Conservation (phyloP, 2,888 invertebrate species). For the Ctenicera cuprea region DNA sequence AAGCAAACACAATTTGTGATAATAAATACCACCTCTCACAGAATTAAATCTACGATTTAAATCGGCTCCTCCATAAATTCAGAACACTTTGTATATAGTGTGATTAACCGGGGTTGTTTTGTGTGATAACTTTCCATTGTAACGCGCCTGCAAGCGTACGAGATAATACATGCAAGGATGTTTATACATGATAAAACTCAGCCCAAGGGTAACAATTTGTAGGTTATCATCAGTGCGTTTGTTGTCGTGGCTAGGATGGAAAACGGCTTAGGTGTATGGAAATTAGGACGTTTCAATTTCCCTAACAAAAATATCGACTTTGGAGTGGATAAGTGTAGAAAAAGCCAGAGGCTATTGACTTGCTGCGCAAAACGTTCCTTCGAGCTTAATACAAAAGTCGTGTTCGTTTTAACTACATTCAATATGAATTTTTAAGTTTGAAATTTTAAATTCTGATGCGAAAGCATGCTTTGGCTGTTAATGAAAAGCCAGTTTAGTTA, state of each 20-base stretch:
- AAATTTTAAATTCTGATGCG: constrained; percentile 2
- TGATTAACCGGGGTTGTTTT: constrained; percentile 47
- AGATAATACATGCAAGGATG: constrained; percentile 49
- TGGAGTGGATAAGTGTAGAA: constrained; percentile 65
- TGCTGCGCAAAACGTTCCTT: constrained; percentile 44
- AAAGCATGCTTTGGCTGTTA: constrained; percentile 1
- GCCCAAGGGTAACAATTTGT: constrained; percentile 43
- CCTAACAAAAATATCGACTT: constrained; percentile 67
- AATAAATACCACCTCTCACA: constrained; percentile 12
- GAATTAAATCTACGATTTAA: constrained; percentile 38
- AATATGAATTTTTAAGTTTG: constrained; percentile 1
- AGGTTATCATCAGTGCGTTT: constrained; percentile 51
- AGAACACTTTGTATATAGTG: constrained; percentile 37
- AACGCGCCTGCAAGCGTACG: constrained; percentile 35
- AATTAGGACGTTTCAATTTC: constrained; percentile 68
- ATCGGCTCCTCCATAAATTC: constrained; percentile 37
- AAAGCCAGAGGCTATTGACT: constrained; percentile 65
- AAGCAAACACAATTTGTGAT: constrained; percentile 10
- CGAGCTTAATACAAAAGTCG: constrained; percentile 31
- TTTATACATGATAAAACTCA: constrained; percentile 47
- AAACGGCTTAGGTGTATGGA: constrained; percentile 67
- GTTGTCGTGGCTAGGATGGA: constrained; percentile 64
- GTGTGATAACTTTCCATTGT: constrained; percentile 47
- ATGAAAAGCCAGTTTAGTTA: neutral
- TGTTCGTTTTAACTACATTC: constrained; percentile 21